Conservation (phyloP, 2,888 invertebrate genomes). For the Drosophila formosana region DNA sequence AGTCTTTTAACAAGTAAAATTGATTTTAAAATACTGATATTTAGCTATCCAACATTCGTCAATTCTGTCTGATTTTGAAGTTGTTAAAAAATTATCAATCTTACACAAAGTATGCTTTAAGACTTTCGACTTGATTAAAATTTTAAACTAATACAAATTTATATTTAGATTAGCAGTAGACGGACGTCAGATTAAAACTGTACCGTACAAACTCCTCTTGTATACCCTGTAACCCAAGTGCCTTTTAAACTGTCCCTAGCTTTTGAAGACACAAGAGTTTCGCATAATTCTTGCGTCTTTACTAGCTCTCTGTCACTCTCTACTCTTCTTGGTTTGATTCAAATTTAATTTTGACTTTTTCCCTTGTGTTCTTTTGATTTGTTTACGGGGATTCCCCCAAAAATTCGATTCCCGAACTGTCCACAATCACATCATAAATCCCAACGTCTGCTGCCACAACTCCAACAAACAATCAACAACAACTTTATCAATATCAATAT, state of each 20-base stretch:
- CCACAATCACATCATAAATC: slow-evolving; percentile 30
- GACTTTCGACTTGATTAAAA: too few relatives aligned
- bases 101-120: too few relatives aligned
- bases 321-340: background rate
- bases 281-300: background rate
- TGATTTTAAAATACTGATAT: too few relatives aligned
- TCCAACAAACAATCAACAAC: slow-evolving; percentile 30
- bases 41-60: too few relatives aligned
- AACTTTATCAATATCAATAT: slow-evolving; percentile 43
- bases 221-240: background rate
- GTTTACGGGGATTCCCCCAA: slow-evolving; percentile 37
- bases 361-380: slow-evolving; percentile 47
- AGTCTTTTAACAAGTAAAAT: too few relatives aligned
- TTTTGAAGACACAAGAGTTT: slow-evolving; percentile 3
- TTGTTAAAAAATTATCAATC: too few relatives aligned
- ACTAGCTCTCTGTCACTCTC: background rate
- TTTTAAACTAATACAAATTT: too few relatives aligned
- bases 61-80: too few relatives aligned
- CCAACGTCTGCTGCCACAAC: background rate
- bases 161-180: too few relatives aligned
- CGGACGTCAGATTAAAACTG: too few relatives aligned
- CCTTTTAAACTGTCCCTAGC: background rate
- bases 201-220: too few relatives aligned
- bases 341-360: slow-evolving; percentile 37
- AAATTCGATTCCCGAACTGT: slow-evolving; percentile 5